Percentiles rank a stretch among this genome's conserved stretches.
These are phyloP conservation scores for Muscicapa striata DNA, from an alignment of 2,797 vertebrate genomes.

Conservation along the genomic window DNA sequence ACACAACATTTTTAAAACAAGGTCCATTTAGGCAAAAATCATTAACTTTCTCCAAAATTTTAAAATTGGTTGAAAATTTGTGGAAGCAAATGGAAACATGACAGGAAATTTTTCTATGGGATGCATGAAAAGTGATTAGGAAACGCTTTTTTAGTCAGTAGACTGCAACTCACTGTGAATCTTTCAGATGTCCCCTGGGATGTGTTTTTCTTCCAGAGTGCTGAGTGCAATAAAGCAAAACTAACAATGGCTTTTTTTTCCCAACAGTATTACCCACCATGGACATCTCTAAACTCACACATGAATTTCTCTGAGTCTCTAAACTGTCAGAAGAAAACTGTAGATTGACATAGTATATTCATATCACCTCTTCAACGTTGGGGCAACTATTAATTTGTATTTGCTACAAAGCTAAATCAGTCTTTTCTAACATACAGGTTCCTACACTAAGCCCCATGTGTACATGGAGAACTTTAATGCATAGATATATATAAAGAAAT, in stretches of 20 bases:
- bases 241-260: not conserved
- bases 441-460: fast-evolving
- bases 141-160: not conserved
- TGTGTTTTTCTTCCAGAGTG: not conserved
- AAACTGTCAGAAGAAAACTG: not conserved
- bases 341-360: not conserved
- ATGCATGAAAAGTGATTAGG: not conserved
- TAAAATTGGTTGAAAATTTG: not conserved
- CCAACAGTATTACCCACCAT: not conserved
- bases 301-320: not conserved
- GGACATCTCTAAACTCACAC: not conserved
- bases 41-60: not conserved
- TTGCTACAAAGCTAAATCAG: not conserved
- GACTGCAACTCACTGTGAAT: not conserved
- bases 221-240: not conserved
- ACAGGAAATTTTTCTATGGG: not conserved
- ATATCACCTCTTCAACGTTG: not conserved
- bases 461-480: not conserved
- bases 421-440: not conserved
- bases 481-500: not conserved
- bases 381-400: not conserved
- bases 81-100: not conserved
- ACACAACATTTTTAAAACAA: not conserved
- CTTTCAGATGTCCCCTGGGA: not conserved
- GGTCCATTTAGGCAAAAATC: not conserved